These are phyloP conservation scores for Mamestra configurata DNA, from an alignment of 1,140 invertebrate species.

Conservation along the genomic window DNA sequence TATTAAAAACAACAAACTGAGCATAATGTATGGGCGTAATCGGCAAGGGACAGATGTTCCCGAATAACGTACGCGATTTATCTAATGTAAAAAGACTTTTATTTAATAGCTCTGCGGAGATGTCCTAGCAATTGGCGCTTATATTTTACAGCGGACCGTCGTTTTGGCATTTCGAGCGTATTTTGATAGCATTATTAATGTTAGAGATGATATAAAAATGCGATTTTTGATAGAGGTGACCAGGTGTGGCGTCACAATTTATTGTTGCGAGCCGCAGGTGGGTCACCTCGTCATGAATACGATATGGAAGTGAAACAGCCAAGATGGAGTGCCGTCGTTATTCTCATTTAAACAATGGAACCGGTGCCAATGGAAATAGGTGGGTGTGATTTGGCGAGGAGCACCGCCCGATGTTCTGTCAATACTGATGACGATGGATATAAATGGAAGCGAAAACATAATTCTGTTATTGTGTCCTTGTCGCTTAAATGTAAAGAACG, in stretches of 20 bases:
- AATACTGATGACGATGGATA: conserved; percentile 74
- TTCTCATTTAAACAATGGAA: conserved; percentile 69
- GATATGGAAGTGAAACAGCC: conserved; percentile 60
- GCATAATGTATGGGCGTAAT: conserved; percentile 86
- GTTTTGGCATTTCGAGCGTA: conserved; percentile 74
- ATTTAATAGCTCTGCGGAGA: conserved; percentile 84
- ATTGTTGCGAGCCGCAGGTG: conserved; percentile 73
- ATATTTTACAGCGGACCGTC: conserved; percentile 79
- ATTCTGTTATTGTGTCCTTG: conserved; percentile 73
- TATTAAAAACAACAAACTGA: conserved; percentile 88
- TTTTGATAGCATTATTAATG: conserved; percentile 83
- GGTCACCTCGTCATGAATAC: conserved; percentile 61
- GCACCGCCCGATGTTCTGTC: conserved; percentile 69
- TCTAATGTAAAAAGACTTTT: conserved; percentile 87
- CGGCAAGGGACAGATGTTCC: conserved; percentile 85
- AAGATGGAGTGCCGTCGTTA: conserved; percentile 67
- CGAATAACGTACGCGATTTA: conserved; percentile 84
- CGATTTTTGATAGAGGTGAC: conserved; percentile 78
- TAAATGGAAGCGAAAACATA: conserved; percentile 70
- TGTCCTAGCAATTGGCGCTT: conserved; percentile 81
- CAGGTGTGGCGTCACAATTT: conserved; percentile 75
- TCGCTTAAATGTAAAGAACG: conserved; percentile 58
- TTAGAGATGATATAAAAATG: conserved; percentile 79
- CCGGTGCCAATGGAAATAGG: conserved; percentile 70
- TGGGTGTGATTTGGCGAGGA: conserved; percentile 69